phyloP scores from a whole-genome alignment of 2,797 vertebrate genomes.

The Microchirus variegatus region DNA sequence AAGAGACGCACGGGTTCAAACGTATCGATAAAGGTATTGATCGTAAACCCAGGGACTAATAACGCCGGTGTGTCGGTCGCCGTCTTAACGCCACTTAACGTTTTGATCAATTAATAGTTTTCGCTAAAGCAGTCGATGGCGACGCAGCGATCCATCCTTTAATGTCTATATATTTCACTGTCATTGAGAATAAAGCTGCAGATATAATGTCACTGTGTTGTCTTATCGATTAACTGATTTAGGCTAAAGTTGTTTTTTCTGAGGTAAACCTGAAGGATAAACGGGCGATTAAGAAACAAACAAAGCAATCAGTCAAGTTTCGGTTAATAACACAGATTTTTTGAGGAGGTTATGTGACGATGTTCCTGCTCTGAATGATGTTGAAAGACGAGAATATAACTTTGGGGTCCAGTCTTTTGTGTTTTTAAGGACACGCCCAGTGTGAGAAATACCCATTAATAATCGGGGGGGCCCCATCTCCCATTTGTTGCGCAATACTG shows the following conservation, averaged over 20 bases:
- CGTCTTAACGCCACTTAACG: conserved; percentile 55
- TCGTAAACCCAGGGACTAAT: conserved; percentile 41
- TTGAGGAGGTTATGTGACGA: neutral
- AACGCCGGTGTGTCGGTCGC: conserved; percentile 49
- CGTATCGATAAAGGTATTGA: conserved; percentile 59
- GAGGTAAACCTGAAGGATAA: neutral
- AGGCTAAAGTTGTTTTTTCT: conserved; percentile 1
- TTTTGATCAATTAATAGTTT: conserved; percentile 73
- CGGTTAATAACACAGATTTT: conserved; percentile 18
- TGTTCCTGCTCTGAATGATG: too few relatives aligned
- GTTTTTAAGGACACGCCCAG: too few relatives aligned
- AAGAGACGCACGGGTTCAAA: conserved; percentile 22
- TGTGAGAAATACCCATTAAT: too few relatives aligned
- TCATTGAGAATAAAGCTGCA: conserved; percentile 13
- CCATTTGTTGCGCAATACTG: too few relatives aligned
- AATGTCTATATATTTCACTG: conserved; percentile 19
- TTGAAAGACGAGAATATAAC: too few relatives aligned
- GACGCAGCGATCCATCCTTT: conserved; percentile 46
- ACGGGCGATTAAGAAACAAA: conserved; percentile 2
- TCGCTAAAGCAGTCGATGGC: conserved; percentile 62
- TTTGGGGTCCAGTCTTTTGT: too few relatives aligned
- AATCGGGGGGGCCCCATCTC: too few relatives aligned
- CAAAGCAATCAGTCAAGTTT: conserved; percentile 5
- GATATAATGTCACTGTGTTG: neutral
- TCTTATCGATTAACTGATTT: conserved; percentile 1